A percentile compares a stretch with the other conserved stretches of the same genome.
Evolutionary conservation across 2,113 vertebrate genomes (phyloP).

Genomic region (Actinemys pallida): DNA sequence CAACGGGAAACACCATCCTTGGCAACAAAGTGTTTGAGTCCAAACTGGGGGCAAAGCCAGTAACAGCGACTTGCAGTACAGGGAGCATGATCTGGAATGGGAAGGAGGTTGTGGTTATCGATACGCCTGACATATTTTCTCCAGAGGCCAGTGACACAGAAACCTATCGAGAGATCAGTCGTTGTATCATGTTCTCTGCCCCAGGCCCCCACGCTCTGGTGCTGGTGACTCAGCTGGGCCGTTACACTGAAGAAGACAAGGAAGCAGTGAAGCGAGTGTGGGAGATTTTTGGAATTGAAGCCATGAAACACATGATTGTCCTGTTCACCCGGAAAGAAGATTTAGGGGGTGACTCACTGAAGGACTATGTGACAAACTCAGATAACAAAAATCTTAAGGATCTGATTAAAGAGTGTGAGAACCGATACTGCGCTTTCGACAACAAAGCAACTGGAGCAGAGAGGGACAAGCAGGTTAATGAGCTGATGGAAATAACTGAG

Average conservation of each 20-base stretch:
- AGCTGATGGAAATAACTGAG: conserved; percentile 14
- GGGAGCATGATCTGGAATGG: neutral
- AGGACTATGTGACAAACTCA: neutral
- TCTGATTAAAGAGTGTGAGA: neutral
- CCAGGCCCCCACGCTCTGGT: conserved; percentile 75
- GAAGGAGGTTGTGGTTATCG: conserved; percentile 72
- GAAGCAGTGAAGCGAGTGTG: neutral
- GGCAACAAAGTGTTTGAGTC: neutral
- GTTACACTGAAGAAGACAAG: neutral
- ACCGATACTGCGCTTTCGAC: conserved; percentile 28
- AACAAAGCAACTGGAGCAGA: neutral
- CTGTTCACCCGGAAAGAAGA: conserved; percentile 12
- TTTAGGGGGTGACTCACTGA: neutral
- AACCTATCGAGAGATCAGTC: conserved; percentile 73
- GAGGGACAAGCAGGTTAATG: neutral
- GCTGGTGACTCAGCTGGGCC: conserved; percentile 26
- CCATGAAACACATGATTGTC: neutral
- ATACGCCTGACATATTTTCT: conserved; percentile 80
- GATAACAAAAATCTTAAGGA: neutral
- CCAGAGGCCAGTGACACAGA: conserved; percentile 69
- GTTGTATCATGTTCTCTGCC: conserved; percentile 67
- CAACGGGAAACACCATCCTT: conserved; percentile 29
- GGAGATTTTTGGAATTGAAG: neutral
- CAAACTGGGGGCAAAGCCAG: conserved; percentile 65
- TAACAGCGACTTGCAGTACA: conserved; percentile 72